Evolutionary conservation across 1,140 invertebrate genomes (phyloP).

Genomic region (Ceratosolen fusciceps): DNA sequence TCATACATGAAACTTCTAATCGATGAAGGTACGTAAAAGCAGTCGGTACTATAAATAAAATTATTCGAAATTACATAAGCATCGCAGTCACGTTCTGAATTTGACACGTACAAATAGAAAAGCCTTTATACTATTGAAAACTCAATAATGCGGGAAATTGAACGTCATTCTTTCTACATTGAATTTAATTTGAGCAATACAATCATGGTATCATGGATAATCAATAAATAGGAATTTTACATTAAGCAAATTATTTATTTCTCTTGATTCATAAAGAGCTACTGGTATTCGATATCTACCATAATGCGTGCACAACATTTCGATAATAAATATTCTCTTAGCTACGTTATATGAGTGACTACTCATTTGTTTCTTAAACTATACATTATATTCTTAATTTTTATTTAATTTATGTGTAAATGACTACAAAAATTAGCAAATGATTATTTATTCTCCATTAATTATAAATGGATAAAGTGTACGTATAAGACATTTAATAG

Average conservation of each 20-base stretch:
- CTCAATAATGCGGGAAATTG: neutral
- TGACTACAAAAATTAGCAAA: too few relatives aligned
- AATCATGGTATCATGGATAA: neutral
- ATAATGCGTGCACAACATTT: neutral
- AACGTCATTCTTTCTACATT: neutral
- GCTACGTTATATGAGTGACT: neutral
- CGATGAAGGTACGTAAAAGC: neutral
- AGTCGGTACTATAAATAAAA: neutral
- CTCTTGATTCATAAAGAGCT: neutral
- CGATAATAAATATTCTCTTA: neutral
- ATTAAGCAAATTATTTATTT: neutral
- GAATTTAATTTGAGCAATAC: neutral
- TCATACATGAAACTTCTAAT: neutral
- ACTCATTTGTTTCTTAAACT: too few relatives aligned
- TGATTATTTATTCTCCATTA: too few relatives aligned
- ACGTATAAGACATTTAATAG: too few relatives aligned
- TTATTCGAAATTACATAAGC: conserved; percentile 2
- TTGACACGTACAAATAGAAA: neutral
- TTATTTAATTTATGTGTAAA: too few relatives aligned
- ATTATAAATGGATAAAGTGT: too few relatives aligned
- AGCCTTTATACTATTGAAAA: neutral
- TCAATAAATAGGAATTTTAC: neutral
- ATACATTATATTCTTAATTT: too few relatives aligned
- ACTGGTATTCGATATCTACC: neutral
- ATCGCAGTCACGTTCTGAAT: neutral